Percentiles rank a stretch among this genome's conserved stretches.
phyloP scores from a whole-genome alignment of 1,140 invertebrate species.

The Calosoma granatense region DNA sequence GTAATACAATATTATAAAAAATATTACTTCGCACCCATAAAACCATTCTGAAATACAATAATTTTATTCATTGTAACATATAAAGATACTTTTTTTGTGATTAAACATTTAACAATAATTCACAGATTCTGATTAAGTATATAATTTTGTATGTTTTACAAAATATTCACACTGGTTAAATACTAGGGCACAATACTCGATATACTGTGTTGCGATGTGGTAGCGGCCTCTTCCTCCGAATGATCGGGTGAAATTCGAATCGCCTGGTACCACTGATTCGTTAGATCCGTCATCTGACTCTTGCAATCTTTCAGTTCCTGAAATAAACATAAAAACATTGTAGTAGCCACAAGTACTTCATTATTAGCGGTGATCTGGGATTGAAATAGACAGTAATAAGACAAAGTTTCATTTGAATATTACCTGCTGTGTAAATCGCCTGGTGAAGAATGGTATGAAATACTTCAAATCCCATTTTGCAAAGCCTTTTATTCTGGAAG shows the following conservation, averaged over 20 bases:
- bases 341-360: not conserved
- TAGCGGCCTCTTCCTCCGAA: conserved; percentile 45
- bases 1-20: no score
- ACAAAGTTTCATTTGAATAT: conserved; percentile 13
- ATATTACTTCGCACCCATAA: no score
- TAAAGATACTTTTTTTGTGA: no score
- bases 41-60: no score
- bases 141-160: not conserved
- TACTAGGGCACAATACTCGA: conserved; percentile 32
- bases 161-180: not conserved
- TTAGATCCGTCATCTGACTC: conserved; percentile 90
- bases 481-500: conserved; percentile 66
- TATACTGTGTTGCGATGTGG: conserved; percentile 30
- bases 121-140: not conserved
- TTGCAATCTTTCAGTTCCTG: conserved; percentile 91
- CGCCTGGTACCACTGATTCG: conserved; percentile 94
- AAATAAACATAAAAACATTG: conserved; percentile 24
- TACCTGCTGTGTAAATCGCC: conserved; percentile 85
- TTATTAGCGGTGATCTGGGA: no score
- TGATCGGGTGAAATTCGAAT: conserved; percentile 73
- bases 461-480: conserved; percentile 86
- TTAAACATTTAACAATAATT: conserved; percentile 5
- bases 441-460: conserved; percentile 90
- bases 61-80: no score
- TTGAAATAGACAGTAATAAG: conserved; percentile 11